Evolutionary conservation across 92 coral and sea anemone species (phyloP), one percentile per base, ranked within the genome.

Genomic region (Phenganax stokvisi): DNA sequence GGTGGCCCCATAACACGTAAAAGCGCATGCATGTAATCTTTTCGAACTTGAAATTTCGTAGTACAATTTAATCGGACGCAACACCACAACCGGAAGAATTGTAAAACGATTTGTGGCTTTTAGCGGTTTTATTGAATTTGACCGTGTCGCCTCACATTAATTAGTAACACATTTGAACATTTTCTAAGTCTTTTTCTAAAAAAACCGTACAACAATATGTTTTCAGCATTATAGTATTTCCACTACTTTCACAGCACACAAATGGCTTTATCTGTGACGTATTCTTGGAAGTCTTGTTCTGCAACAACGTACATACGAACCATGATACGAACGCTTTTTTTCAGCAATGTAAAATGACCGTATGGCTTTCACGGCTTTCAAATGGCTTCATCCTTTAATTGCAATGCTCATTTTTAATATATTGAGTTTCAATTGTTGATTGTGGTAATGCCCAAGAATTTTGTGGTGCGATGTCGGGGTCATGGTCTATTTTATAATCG

Each of bases 61-160:
- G 2, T 68, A 28, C 73, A 68, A 68, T 28, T 68, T 17, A 0
- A n/a, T 64, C 70, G 47, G 20, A 30, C 13, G 31, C 10, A 30
- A 12, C 73, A 68, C 20, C 73, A 37, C 47, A 37, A 37, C 73
- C 73, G 73, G 73, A 68, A 28, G 73, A 68, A 68, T 68, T 37
- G 31, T 68, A 68, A 68, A 68, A 54, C 70, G 70, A 51, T 68
- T 68, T 37, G 47, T 37, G 47, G 73, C 73, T 68, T 68, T 68
- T 68, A 68, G 73, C 73, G 73, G 53, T 68, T 68, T 68, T 68
- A 68, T 68, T 68, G 73, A 68, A 68, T 68, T 68, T 68, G 73
- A 68, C 73, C 73, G n/a, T 68, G 73, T 68, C 73, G 47, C 73
- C 73, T 68, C 73, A 68, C 29, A 68, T 68, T 68, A 68, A 68